phyloP scores from a whole-genome alignment of 2,113 vertebrate genomes.

The Cairina moschata region DNA sequence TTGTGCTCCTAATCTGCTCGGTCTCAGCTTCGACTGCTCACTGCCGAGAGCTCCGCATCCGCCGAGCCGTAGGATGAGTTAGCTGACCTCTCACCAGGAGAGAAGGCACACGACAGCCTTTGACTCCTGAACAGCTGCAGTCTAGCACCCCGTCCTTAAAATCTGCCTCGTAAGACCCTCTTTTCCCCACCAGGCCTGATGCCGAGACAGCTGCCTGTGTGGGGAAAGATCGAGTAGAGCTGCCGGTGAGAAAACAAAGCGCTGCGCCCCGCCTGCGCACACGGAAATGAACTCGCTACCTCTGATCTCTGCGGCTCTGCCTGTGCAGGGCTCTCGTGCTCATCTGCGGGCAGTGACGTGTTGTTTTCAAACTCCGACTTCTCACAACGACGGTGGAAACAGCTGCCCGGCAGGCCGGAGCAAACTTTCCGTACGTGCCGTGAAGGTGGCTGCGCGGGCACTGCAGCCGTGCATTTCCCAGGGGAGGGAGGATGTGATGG shows the following conservation, averaged over 20 bases:
- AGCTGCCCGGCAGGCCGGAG: slow-evolving; percentile 11
- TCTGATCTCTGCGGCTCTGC: background rate
- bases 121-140: background rate
- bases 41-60: background rate
- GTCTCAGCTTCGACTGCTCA: background rate
- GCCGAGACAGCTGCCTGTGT: background rate
- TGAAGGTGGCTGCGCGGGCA: background rate
- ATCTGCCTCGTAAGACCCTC: background rate
- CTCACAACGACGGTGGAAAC: slow-evolving; percentile 21
- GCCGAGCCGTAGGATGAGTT: background rate
- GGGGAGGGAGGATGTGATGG: slow-evolving; percentile 21
- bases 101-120: background rate
- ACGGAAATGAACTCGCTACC: slow-evolving; percentile 15
- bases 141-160: background rate
- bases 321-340: background rate
- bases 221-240: background rate
- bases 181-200: background rate
- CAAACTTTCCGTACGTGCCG: background rate
- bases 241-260: background rate
- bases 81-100: background rate
- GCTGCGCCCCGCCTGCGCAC: background rate
- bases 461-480: fast-evolving
- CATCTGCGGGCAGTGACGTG: background rate
- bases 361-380: slow-evolving; percentile 29
- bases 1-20: background rate